phyloP scores from a whole-genome alignment of 2,888 invertebrate genomes.

The Empis stercorea region DNA sequence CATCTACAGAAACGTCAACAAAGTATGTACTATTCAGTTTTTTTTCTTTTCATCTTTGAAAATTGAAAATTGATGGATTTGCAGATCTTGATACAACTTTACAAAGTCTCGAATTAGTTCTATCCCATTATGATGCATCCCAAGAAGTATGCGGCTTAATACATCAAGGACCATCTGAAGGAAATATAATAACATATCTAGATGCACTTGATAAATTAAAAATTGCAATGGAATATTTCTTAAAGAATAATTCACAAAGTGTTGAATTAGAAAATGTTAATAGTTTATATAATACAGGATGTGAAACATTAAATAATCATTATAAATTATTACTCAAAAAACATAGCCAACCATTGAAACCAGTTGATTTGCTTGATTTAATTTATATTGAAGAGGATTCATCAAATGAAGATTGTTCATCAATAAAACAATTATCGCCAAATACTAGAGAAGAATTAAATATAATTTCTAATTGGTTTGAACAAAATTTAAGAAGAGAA shows the following conservation, averaged over 20 bases:
- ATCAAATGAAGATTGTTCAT: constrained; percentile 43
- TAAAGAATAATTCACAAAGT: constrained; percentile 83
- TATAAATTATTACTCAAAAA: constrained; percentile 76
- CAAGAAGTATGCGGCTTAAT: constrained; percentile 80
- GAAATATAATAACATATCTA: constrained; percentile 45
- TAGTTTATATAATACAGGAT: constrained; percentile 60
- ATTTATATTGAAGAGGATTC: constrained; percentile 76
- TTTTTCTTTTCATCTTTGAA: too few species aligned
- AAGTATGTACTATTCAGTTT: constrained; percentile 52
- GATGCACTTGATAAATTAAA: constrained; percentile 73
- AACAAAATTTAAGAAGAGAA: constrained; percentile 58
- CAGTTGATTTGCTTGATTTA: constrained; percentile 77
- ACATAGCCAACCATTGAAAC: constrained; percentile 74
- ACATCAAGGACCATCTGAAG: constrained; percentile 65
- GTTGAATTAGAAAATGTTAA: constrained; percentile 89
- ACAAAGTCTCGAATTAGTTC: constrained; percentile 79
- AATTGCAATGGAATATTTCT: constrained; percentile 81
- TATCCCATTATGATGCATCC: constrained; percentile 90
- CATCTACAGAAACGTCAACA: constrained; percentile 82
- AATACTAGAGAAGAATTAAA: constrained; percentile 57
- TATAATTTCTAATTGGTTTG: constrained; percentile 75
- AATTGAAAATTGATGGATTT: background rate
- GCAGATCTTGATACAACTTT: constrained; percentile 85
- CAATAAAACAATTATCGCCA: constrained; percentile 56
- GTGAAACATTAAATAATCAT: constrained; percentile 72